Evolutionary conservation across 1,140 invertebrate genomes (phyloP).

Genomic region (Trichonephila clavata): DNA sequence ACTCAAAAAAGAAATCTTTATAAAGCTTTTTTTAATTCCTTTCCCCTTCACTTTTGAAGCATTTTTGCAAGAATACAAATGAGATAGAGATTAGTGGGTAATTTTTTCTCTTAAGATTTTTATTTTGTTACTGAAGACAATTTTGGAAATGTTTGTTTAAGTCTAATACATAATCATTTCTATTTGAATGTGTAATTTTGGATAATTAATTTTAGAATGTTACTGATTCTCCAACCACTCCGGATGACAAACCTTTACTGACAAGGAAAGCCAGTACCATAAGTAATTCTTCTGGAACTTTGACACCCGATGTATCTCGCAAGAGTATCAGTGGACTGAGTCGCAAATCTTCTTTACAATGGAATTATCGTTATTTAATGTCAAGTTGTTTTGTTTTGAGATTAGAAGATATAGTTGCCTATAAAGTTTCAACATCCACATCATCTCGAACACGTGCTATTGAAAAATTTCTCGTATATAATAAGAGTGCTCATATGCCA

Average conservation of each 20-base stretch:
- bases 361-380: conserved; percentile 77
- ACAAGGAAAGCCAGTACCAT: conserved; percentile 85
- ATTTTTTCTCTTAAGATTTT: background rate
- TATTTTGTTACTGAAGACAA: background rate
- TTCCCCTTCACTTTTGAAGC: no score
- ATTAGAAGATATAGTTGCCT: conserved; percentile 86
- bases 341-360: conserved; percentile 74
- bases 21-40: no score
- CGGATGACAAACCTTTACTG: conserved; percentile 85
- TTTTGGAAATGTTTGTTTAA: background rate
- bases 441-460: conserved; percentile 70
- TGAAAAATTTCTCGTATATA: conserved; percentile 85
- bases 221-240: conserved; percentile 78
- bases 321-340: conserved; percentile 74
- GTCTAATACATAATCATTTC: background rate
- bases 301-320: conserved; percentile 74
- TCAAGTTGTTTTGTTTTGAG: conserved; percentile 77
- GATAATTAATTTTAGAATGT: conserved; percentile 14
- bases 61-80: no score
- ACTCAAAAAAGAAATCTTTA: no score
- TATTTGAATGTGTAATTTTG: background rate
- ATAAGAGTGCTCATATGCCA: conserved; percentile 90
- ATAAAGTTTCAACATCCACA: conserved; percentile 87
- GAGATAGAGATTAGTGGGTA: no score
- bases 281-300: conserved; percentile 66